Base-by-base conservation (phyloP, 64 coral and sea anemone genomes). In the Platygyra sinensis region DNA sequence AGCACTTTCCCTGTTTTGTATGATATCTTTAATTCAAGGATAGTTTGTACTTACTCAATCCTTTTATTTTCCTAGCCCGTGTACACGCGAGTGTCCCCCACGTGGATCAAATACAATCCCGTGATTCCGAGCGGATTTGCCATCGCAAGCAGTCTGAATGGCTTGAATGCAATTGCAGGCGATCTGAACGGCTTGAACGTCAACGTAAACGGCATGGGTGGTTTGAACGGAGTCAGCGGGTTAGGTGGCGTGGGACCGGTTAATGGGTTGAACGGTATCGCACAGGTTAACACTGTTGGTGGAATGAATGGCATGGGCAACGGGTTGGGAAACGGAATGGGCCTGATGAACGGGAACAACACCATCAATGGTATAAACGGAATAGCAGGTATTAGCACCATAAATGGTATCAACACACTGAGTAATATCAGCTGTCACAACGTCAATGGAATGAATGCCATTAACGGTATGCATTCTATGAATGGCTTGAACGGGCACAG, bases 41-140 rank as follows among this genome's bases (percentile, higher is more conserved):
- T 54, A 52, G 36, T 32, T 16, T 50, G 8, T 6, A 11, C 63
- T 78, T 7, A 39, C 12, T 15, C 8, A 50, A 61, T 36, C 12
- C 10, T 72, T 31, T 77, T 20, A 46, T 63, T n/a, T n/a, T n/a
- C n/a, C n/a, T 77, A 97, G 95, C 88, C 90, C 71, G 91, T 92
- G n/a, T 95, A 93, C 88, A 94, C 94, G 72, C 94, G 94, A 22
- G 94, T 99, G 20, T 95, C 94, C 39, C 97, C 97, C 18, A 99
- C 97, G 12, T 99, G 97, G 97, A 99, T 99, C 71, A 99, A 99
- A 59, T 99, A 99, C 94, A 96, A 93, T 59, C 93, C 97, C 13
- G 91, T 96, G 69, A 94, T 96, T 55, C 95, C 95, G 0, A 96
- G 89, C 22, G 95, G 95, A 27, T 96, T 96, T 75, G 92, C 95